Evolutionary conservation across 2,113 vertebrate species (phyloP), one percentile per base, ranked within the genome.

Genomic region (Zosterops hypoxanthus): DNA sequence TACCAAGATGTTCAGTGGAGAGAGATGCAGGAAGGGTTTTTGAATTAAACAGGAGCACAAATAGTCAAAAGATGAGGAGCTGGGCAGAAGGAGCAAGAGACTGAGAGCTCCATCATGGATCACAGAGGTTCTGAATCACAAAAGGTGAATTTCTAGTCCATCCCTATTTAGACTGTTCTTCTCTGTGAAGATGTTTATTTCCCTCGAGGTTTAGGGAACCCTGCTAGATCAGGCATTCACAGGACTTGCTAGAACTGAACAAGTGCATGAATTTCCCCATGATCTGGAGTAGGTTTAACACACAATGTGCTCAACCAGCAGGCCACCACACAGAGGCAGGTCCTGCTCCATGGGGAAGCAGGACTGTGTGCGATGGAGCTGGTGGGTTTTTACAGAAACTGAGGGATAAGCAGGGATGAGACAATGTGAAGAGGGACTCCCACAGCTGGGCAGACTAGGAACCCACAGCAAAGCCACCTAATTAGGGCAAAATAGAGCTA

Each of bases 281-380:
- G 13, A 61, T 46, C 50, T 53, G 63, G 50, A 42, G 50, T 2
- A 14, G 17, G 29, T 57, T 34, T 26, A 60, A 61, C 31, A 26
- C 50, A 44, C 0, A 2, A 13, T 6, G 34, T 12, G 13, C 33
- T n/a, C 71, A 56, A 9, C 29, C 75, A 78, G 69, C 14, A 36
- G 44, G 52, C 23, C 20, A 33, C 34, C 53, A 33, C 0, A 1
- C 0, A 31, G 33, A 50, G 41, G 22, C 44, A 36, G 34, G 24
- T 19, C 33, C 34, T 25, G 41, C 55, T 52, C 46, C 60, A 39
- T 0, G 0, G 44, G 29, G 46, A 34, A 68, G 34, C 28, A 24
- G 60, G 29, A 31, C n/a, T n/a, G 4, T 2, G 8, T 12, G 12
- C 33, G 65, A 59, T 63, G 33, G 52, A 83, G 66, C 21, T 78